Evolutionary conservation across 2,797 vertebrate species (phyloP).

Genomic region (Spondyliosoma cantharus): DNA sequence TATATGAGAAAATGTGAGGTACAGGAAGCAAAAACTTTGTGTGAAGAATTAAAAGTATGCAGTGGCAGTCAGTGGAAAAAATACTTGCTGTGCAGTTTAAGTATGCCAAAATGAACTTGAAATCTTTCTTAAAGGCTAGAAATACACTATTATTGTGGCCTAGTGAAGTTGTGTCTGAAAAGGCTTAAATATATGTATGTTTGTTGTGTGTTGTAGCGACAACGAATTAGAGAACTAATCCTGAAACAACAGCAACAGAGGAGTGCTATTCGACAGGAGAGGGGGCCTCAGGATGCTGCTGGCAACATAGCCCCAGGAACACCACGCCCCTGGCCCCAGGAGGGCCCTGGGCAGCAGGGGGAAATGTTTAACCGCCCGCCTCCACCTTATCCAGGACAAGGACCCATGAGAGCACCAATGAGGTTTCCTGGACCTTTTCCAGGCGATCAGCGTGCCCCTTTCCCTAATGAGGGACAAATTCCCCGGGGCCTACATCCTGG

Average conservation of each 20-base stretch:
- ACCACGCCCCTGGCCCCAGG: slow-evolving; percentile 92
- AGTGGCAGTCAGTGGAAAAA: neutral
- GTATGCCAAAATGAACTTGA: neutral
- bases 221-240: slow-evolving; percentile 95
- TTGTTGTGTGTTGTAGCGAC: slow-evolving; percentile 84
- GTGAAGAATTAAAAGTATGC: neutral
- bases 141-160: neutral
- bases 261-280: slow-evolving; percentile 93
- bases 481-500: slow-evolving; percentile 86
- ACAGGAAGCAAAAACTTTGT: neutral
- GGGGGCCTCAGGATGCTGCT: slow-evolving; percentile 85
- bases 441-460: slow-evolving; percentile 88
- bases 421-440: slow-evolving; percentile 89
- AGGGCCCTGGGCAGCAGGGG: slow-evolving; percentile 83
- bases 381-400: slow-evolving; percentile 94
- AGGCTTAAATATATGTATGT: neutral
- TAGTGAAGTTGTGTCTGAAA: slow-evolving; percentile 10
- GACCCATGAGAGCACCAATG: slow-evolving; percentile 86
- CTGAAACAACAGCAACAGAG: slow-evolving; percentile 97
- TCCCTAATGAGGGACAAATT: slow-evolving; percentile 89
- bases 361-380: slow-evolving; percentile 93
- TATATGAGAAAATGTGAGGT: neutral
- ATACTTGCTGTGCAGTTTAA: neutral
- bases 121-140: neutral
- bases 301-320: slow-evolving; percentile 79